Conservation (phyloP, 2,797 vertebrate genomes). For the Pseudochirops cupreus region DNA sequence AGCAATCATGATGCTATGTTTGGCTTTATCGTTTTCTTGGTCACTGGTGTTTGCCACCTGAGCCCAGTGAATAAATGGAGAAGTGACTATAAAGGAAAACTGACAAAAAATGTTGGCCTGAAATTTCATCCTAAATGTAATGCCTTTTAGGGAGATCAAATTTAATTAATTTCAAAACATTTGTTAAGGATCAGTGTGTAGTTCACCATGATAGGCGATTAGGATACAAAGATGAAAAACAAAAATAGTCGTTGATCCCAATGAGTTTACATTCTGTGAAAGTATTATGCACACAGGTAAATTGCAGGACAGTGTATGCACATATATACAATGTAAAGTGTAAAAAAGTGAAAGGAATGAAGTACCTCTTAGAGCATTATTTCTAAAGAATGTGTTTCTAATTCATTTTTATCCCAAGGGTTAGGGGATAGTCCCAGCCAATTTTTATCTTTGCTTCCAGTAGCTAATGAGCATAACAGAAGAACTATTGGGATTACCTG, state of each 20-base stretch:
- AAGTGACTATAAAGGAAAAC: conserved; percentile 38
- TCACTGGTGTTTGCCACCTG: neutral
- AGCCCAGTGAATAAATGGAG: conserved; percentile 17
- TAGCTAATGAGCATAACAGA: neutral
- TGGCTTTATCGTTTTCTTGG: neutral
- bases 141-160: neutral
- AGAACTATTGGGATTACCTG: neutral
- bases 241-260: neutral
- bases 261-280: neutral
- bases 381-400: conserved; percentile 18
- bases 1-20: conserved; percentile 50
- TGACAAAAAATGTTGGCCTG: conserved; percentile 10
- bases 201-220: neutral
- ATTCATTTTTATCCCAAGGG: neutral
- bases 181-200: neutral
- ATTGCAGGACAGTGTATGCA: neutral
- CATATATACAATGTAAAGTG: neutral
- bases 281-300: neutral
- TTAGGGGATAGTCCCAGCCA: neutral
- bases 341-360: neutral
- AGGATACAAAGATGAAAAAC: neutral
- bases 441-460: neutral
- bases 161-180: neutral
- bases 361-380: neutral
- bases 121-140: conserved; percentile 21